Evolutionary conservation across 92 coral and sea anemone species (phyloP), one percentile per base, ranked within the genome.

Genomic region (Isaurus tuberculatus): DNA sequence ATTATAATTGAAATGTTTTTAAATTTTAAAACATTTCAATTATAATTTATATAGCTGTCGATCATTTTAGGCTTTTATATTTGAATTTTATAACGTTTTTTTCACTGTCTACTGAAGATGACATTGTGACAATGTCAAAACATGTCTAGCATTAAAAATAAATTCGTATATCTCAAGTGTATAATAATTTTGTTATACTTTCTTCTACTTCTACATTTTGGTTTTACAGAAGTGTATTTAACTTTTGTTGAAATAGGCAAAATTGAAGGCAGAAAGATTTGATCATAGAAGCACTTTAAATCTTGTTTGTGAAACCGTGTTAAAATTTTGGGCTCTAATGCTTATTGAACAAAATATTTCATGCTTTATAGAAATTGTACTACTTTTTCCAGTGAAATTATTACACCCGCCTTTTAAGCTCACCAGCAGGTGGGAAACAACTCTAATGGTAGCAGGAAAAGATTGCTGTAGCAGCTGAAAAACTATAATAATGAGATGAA

Each of bases 221-320:
- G 51, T 44, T 44, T 44, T 44, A 44, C 51, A 44, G 51, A 44
- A 44, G 51, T 44, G 51, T 44, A 44, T 48, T 48, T 48, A 48
- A 48, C 55, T 48, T 48, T 48, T 48, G 55, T 48, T 40, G 46
- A 40, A 40, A 40, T 0, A 40, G 46, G 46, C 46, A 40, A 40
- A 40, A 40, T 40, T 40, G 46, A 40, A 40, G 46, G 46, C 46
- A 40, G 46, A 40, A 40, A 40, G 46, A 40, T 40, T 40, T 48
- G 55, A 48, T 48, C 55, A 48, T 48, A 48, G 55, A 13, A 48
- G 15, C 55, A 48, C 55, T 48, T 48, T 48, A 48, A 48, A 48
- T 48, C 55, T 48, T 48, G 55, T 48, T 16, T 48, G 55, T 48
- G 55, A 48, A 48, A 48, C 55, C 55, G 55, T 48, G 55, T 48